phyloP scores from a whole-genome alignment of 2,888 invertebrate species.

The Lasioglossum villosulum region DNA sequence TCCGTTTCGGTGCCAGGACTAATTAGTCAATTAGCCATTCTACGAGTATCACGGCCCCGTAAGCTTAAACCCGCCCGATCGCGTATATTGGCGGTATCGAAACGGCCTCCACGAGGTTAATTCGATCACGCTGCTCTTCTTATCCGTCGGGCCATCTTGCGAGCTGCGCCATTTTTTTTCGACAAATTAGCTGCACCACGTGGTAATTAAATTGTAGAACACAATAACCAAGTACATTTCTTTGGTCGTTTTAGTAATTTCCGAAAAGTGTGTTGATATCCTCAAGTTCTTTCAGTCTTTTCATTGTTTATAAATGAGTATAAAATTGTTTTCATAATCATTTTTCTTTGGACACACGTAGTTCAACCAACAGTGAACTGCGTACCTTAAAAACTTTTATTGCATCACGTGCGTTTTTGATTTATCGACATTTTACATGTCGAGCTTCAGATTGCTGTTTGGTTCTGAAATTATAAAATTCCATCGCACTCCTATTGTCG shows the following conservation, averaged over 20 bases:
- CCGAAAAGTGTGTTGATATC: not conserved
- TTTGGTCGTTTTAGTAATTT: not conserved
- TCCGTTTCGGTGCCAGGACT: slow-evolving; percentile 64
- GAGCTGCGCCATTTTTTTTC: not conserved
- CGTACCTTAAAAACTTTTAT: not conserved
- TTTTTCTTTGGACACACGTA: not conserved
- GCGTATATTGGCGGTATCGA: not conserved
- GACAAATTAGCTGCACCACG: not conserved
- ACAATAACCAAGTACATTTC: not conserved
- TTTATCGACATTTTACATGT: not conserved
- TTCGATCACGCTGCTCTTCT: not conserved
- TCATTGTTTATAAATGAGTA: not conserved
- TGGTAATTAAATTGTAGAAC: not conserved
- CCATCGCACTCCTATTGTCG: not conserved
- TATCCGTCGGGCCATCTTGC: not conserved
- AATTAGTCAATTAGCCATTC: slow-evolving; percentile 71
- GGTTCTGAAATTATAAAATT: not conserved
- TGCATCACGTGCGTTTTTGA: not conserved
- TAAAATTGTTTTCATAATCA: not conserved
- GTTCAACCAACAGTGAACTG: not conserved
- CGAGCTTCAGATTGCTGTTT: not conserved
- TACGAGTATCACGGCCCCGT: slow-evolving; percentile 37
- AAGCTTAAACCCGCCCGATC: slow-evolving; percentile 10
- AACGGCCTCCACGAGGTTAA: slow-evolving; percentile 1
- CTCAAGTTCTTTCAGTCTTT: not conserved